These are phyloP conservation scores for mouse (Mus musculus) DNA, from an alignment of 2,113 vertebrate genomes.

Conservation along the genomic window GRCm39 chr3:127500001-127500500, in stretches of 20 bases:
- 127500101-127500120: slow-evolving; percentile 36
- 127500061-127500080: not conserved
- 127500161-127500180: slow-evolving; percentile 69
- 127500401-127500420: not conserved
- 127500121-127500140: slow-evolving; percentile 33
- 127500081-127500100: slow-evolving; percentile 15
- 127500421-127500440: not conserved
- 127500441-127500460: not conserved
- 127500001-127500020: slow-evolving; percentile 67
- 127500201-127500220: slow-evolving; percentile 63
- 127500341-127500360: not conserved
- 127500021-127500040: not conserved
- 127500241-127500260: slow-evolving; percentile 15
- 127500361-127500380: not conserved
- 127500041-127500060: not conserved
- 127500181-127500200: not conserved
- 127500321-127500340: slow-evolving; percentile 1
- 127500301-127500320: slow-evolving; percentile 60
- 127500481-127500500: not conserved
- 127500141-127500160: slow-evolving; percentile 66
- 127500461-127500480: not conserved
- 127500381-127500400: not conserved
- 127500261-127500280: not conserved
- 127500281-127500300: slow-evolving; percentile 72
- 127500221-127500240: slow-evolving; percentile 42